phyloP scores from a whole-genome alignment of 2,797 vertebrate genomes.

The Sarcophilus harrisii region DNA sequence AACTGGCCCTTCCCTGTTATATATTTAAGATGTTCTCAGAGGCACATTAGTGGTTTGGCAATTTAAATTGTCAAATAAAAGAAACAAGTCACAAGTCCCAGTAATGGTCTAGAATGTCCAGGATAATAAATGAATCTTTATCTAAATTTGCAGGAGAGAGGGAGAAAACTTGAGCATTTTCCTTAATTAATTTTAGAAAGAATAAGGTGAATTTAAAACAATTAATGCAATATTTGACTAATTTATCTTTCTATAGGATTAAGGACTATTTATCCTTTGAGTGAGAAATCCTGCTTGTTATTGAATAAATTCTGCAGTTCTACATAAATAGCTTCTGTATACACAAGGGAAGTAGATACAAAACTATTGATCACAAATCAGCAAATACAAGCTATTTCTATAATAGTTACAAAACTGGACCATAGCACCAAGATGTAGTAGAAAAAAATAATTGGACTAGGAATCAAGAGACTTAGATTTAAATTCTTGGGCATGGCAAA shows the following conservation, averaged over 20 bases:
- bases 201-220: background rate
- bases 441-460: background rate
- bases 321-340: background rate
- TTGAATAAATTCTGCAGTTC: background rate
- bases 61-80: conserved; percentile 56
- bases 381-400: background rate
- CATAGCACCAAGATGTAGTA: background rate
- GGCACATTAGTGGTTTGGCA: conserved; percentile 42
- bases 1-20: conserved; percentile 58
- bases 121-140: conserved; percentile 37
- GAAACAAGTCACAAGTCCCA: conserved; percentile 55
- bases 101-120: conserved; percentile 58
- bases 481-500: too few relatives aligned
- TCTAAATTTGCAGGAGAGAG: background rate
- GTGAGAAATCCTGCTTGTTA: background rate
- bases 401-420: background rate
- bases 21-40: conserved; percentile 58
- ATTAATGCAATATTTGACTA: background rate
- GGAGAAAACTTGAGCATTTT: background rate
- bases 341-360: background rate
- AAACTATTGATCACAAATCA: background rate
- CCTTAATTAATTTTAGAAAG: background rate
- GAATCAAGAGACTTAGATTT: background rate
- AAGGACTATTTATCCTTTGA: background rate
- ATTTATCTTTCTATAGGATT: background rate